Evolutionary conservation across 1,140 invertebrate species (phyloP).

Genomic region (Stegodyphus dumicola): DNA sequence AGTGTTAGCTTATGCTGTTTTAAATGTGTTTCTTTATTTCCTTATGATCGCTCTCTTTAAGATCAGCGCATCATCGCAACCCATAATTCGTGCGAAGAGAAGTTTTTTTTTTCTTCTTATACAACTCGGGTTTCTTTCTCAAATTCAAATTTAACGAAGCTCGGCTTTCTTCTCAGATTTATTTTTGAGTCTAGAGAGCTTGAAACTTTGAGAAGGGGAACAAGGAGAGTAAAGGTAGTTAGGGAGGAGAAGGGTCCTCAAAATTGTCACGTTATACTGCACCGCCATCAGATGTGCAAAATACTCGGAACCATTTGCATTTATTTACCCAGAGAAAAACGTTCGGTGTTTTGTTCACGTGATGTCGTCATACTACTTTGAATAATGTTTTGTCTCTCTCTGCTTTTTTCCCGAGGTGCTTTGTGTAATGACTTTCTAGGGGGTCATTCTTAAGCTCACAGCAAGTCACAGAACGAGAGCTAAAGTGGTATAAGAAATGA

Average conservation of each 20-base stretch:
- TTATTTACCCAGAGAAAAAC: slow-evolving; percentile 47
- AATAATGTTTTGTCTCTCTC: slow-evolving; percentile 38
- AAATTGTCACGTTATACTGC: slow-evolving; percentile 53
- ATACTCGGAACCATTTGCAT: slow-evolving; percentile 57
- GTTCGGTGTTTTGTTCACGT: slow-evolving; percentile 28
- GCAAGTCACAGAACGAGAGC: neutral
- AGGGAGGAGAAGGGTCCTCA: neutral
- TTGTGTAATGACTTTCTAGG: slow-evolving; percentile 43
- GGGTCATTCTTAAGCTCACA: slow-evolving; percentile 26
- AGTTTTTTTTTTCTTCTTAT: no score
- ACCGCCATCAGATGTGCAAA: slow-evolving; percentile 36
- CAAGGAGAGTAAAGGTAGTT: neutral
- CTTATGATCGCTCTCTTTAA: no score
- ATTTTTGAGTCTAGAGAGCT: neutral
- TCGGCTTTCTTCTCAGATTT: slow-evolving; percentile 20
- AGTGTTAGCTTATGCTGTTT: no score
- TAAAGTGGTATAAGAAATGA: slow-evolving; percentile 20
- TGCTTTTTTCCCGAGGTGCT: neutral
- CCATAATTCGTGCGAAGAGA: no score
- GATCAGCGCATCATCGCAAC: no score
- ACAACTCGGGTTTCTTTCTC: no score
- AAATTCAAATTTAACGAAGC: no score
- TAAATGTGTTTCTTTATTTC: no score
- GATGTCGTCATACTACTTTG: slow-evolving; percentile 61
- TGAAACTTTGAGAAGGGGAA: neutral